Conservation (phyloP, 2,113 vertebrate species). For the Numenius arquata region DNA sequence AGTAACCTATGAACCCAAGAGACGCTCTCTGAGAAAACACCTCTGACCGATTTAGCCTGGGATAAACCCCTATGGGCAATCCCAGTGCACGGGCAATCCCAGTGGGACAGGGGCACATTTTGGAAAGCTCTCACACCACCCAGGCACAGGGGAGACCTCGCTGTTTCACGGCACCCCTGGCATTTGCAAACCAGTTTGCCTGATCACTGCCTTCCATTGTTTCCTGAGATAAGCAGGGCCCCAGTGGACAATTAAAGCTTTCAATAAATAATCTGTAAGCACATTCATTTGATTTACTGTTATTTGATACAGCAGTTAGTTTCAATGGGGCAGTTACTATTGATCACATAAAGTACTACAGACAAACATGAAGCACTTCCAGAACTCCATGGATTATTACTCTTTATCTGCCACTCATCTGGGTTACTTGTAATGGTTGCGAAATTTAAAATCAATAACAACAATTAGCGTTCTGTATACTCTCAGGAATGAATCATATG, state of each 20-base stretch:
- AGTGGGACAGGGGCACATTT: neutral
- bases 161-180: neutral
- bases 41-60: neutral
- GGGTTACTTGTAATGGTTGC: conserved; percentile 80
- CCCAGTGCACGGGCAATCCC: neutral
- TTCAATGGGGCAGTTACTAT: conserved; percentile 89
- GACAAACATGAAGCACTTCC: conserved; percentile 82
- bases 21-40: neutral
- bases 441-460: conserved; percentile 85
- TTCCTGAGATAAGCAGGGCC: conserved; percentile 80
- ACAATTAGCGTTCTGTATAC: conserved; percentile 78
- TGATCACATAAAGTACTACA: conserved; percentile 85
- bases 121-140: neutral
- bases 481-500: conserved; percentile 71
- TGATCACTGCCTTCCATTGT: conserved; percentile 68
- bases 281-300: conserved; percentile 87
- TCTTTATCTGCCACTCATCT: conserved; percentile 84
- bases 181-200: conserved; percentile 59
- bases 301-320: conserved; percentile 87
- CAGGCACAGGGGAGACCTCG: neutral
- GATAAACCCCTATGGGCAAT: neutral
- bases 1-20: neutral
- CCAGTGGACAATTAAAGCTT: conserved; percentile 85
- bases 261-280: conserved; percentile 87
- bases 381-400: conserved; percentile 84